These are phyloP conservation scores for Crocuta crocuta DNA, from an alignment of 2,113 vertebrate genomes.

Conservation along the genomic window DNA sequence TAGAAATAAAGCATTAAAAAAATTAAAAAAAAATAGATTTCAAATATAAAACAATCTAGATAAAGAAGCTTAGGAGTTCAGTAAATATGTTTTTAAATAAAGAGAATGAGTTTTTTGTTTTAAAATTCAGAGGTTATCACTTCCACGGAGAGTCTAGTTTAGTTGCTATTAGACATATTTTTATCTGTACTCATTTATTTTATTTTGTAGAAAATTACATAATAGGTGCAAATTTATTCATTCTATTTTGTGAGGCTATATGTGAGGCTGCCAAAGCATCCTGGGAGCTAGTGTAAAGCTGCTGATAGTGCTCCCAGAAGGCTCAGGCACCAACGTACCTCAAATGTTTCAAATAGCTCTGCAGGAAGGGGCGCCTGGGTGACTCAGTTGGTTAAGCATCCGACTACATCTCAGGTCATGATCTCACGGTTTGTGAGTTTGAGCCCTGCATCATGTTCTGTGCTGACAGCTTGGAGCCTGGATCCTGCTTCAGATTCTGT, in stretches of 20 bases:
- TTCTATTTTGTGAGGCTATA: constrained; percentile 54
- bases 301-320: constrained; percentile 21
- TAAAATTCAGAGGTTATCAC: constrained; percentile 38
- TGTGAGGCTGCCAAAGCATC: constrained; percentile 40
- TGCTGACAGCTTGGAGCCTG: too few species aligned
- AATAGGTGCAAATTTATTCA: constrained; percentile 59
- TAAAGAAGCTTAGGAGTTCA: neutral
- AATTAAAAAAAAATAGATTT: neutral
- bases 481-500: too few species aligned
- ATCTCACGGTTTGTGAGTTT: too few species aligned
- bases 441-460: too few species aligned
- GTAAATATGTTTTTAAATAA: constrained; percentile 34
- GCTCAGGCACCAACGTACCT: neutral
- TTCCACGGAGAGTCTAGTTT: neutral
- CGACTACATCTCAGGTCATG: too few species aligned
- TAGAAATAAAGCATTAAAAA: too few species aligned
- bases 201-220: constrained; percentile 56
- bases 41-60: neutral
- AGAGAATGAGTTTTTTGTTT: neutral
- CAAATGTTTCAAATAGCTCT: neutral
- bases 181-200: constrained; percentile 50
- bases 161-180: constrained; percentile 42
- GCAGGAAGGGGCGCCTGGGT: too few species aligned
- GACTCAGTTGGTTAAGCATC: too few species aligned
- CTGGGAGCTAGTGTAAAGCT: neutral